Evolutionary conservation across 2,113 vertebrate species (phyloP).

Genomic region (Microcebus tavaratra): DNA sequence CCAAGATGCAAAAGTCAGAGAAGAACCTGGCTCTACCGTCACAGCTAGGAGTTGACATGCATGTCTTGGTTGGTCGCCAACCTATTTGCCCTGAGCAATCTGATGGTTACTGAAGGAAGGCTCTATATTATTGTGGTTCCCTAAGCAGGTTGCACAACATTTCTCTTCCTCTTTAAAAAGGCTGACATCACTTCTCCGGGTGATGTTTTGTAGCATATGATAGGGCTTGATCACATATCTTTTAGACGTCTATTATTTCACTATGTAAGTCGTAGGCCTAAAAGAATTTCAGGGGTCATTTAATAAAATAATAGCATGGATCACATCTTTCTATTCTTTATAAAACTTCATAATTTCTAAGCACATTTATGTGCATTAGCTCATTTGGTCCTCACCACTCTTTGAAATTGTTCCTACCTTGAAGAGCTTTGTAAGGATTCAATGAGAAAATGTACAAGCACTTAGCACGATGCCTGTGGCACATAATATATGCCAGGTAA

Average conservation of each 20-base stretch:
- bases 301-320: constrained; percentile 31
- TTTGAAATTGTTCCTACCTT: constrained; percentile 8
- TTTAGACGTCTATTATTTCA: constrained; percentile 35
- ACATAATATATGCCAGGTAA: neutral
- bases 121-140: neutral
- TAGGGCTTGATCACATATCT: neutral
- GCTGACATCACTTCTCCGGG: neutral
- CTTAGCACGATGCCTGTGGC: neutral
- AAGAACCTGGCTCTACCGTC: neutral
- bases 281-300: constrained; percentile 38
- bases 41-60: neutral
- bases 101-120: neutral
- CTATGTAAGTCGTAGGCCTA: neutral
- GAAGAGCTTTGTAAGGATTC: constrained; percentile 22
- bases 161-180: neutral
- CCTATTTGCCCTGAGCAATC: neutral
- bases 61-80: neutral
- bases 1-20: neutral
- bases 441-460: neutral
- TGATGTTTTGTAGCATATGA: neutral
- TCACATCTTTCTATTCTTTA: neutral
- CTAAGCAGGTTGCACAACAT: neutral
- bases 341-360: constrained; percentile 37
- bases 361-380: neutral
- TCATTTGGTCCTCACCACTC: neutral